Conservation (phyloP, 2,888 invertebrate species). For the Nymphalis c-album region DNA sequence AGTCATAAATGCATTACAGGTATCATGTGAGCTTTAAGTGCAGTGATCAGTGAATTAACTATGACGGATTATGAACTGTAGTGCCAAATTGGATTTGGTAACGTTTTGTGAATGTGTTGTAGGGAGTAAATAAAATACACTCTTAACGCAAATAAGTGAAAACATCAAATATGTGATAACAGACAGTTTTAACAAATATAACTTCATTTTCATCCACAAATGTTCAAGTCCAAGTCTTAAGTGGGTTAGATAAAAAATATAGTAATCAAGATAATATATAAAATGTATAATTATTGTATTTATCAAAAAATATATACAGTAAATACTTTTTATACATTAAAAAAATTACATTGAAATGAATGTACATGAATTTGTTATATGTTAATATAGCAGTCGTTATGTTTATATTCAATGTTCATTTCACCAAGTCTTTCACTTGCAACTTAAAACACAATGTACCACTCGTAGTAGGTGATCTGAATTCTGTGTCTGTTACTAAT, state of each 20-base stretch:
- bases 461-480: conserved; percentile 8
- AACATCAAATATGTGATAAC: neutral
- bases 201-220: too few relatives aligned
- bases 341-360: too few relatives aligned
- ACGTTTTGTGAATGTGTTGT: conserved; percentile 18
- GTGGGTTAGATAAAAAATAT: too few relatives aligned
- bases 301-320: too few relatives aligned
- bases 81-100: conserved; percentile 25
- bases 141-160: neutral
- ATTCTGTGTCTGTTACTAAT: conserved; percentile 10
- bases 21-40: conserved; percentile 52
- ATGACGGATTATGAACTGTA: conserved; percentile 25
- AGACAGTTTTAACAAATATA: too few relatives aligned
- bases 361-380: too few relatives aligned
- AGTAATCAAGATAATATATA: too few relatives aligned
- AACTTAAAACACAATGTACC: conserved; percentile 14
- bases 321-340: too few relatives aligned
- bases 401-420: conserved; percentile 5
- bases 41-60: conserved; percentile 56
- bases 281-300: too few relatives aligned
- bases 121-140: neutral
- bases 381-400: too few relatives aligned
- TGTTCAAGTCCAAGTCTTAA: too few relatives aligned
- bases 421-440: conserved; percentile 8
- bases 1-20: conserved; percentile 47